A percentile compares a stretch with the other conserved stretches of the same genome.
Evolutionary conservation across 2,888 invertebrate genomes (phyloP).

Genomic region (Galeopsomyia nigrocyanea): DNA sequence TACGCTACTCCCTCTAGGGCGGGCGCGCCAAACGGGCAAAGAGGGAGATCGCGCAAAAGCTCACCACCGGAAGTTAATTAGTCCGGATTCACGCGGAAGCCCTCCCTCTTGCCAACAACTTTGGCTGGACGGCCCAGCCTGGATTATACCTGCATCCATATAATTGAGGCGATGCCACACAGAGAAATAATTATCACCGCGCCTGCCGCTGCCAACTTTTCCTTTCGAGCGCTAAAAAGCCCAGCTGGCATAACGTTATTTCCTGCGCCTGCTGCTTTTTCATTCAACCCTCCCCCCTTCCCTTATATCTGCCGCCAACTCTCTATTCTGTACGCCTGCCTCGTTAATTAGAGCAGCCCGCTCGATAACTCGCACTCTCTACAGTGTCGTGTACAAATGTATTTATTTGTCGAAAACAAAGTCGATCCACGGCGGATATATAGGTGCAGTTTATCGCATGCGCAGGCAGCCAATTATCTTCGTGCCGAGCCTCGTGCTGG

Average conservation of each 20-base stretch:
- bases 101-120: conserved; percentile 19
- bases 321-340: not conserved
- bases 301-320: conserved; percentile 11
- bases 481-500: no score
- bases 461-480: no score
- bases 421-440: no score
- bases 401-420: no score
- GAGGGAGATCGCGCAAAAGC: not conserved
- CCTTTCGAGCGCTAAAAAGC: conserved; percentile 8
- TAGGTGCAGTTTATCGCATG: no score
- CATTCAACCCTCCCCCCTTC: conserved; percentile 2
- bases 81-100: conserved; percentile 36
- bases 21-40: no score
- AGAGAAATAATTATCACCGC: conserved; percentile 31
- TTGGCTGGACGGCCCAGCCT: conserved; percentile 7
- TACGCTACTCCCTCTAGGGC: no score
- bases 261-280: conserved; percentile 3
- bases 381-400: no score
- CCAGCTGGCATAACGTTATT: conserved; percentile 19
- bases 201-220: conserved; percentile 8
- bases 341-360: conserved; percentile 20
- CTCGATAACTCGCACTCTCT: no score
- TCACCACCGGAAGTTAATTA: conserved; percentile 40
- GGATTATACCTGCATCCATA: conserved; percentile 18
- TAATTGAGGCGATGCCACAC: conserved; percentile 14